Evolutionary conservation across 2,797 vertebrate species (phyloP), one percentile per base, ranked within the genome.

Genomic region (Chloroceryle amazona): DNA sequence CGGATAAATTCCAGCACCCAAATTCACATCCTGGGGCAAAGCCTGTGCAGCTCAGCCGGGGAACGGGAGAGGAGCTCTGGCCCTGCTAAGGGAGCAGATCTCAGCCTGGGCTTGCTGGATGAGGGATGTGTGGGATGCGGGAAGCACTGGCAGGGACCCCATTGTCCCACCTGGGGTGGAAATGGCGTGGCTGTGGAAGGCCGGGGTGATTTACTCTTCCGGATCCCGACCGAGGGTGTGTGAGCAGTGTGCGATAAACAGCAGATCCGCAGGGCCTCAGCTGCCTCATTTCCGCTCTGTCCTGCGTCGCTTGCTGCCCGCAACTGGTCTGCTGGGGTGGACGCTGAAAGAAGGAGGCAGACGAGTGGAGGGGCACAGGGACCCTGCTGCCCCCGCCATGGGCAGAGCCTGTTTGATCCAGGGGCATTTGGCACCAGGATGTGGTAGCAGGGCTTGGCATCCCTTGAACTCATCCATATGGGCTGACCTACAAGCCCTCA

Each of bases 1-100:
- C 11, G n/a, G 88, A 96, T 91, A 91, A 96, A 96, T 96, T 95
- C 96, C 92, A 91, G 96, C 85, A 86, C 95, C 96, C 91, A 86
- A 96, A 93, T 95, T 96, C 79, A 65, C 89, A 79, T 94, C 94
- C 94, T 54, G 86, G 95, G 95, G 95, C 92, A 83, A 80, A 93
- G 81, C 75, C 87, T 2, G 2, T 18, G 31, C 85, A 76, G 84
- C 84, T 91, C 87, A 41, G 79, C 54, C 0, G 0, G 37, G 65
- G 81, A 41, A 79, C 49, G 1, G 39, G 28, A 82, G 29, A 1
- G 0, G 65, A 71, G 57, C 63, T 61, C 44, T 1, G 1, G 23
- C 58, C 4, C 4, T 49, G 54, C 55, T 74, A 22, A 76, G 39
- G 65, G 18, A 93, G 41, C 41, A 58, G 84, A 70, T 18, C 66